Conservation (phyloP, 2,888 invertebrate species). For the Elegia similella region DNA sequence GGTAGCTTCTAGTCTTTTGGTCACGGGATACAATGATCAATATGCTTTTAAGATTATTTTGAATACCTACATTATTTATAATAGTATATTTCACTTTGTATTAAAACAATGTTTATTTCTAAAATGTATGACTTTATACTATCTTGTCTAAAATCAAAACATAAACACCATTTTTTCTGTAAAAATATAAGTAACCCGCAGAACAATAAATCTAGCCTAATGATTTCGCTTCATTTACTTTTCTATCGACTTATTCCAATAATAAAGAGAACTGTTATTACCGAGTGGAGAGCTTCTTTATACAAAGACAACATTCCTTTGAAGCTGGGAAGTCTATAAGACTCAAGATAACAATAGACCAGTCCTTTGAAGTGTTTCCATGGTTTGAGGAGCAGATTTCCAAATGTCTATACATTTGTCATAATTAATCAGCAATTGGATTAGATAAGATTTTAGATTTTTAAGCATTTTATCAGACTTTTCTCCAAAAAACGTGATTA, state of each 20-base stretch:
- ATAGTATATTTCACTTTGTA: too few species aligned
- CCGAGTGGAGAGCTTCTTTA: conserved; percentile 38
- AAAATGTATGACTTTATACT: too few species aligned
- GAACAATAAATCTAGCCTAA: conserved; percentile 13
- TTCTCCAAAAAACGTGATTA: too few species aligned
- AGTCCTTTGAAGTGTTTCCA: conserved; percentile 49
- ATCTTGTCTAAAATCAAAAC: too few species aligned
- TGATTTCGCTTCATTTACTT: conserved; percentile 27
- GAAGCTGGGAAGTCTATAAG: conserved; percentile 47
- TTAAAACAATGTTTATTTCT: too few species aligned
- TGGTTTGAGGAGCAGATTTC: conserved; percentile 41
- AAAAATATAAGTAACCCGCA: neutral
- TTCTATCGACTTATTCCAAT: conserved; percentile 33
- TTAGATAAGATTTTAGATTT: neutral
- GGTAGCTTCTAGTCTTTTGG: too few species aligned
- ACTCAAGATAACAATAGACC: conserved; percentile 47
- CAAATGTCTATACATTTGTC: conserved; percentile 36
- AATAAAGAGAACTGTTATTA: conserved; percentile 48
- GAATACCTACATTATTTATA: too few species aligned
- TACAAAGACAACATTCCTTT: conserved; percentile 47
- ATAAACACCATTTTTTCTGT: too few species aligned
- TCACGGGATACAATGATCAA: too few species aligned
- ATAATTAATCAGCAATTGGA: conserved; percentile 22
- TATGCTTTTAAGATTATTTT: too few species aligned
- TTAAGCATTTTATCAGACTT: too few species aligned